These are phyloP conservation scores for Myathropa florea DNA, from an alignment of 2,888 invertebrate genomes.

Conservation along the genomic window DNA sequence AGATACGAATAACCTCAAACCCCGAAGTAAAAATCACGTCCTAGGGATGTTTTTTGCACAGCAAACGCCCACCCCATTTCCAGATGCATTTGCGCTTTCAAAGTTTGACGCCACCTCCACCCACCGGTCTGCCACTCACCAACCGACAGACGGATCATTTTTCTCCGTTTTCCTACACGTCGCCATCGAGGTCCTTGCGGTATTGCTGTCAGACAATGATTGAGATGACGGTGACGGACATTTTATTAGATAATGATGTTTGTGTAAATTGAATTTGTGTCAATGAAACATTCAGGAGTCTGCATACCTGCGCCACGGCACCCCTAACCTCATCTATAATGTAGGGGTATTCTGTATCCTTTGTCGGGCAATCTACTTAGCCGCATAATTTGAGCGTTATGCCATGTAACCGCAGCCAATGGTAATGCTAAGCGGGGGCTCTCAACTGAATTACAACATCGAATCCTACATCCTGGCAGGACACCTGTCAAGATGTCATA, in stretches of 20 bases:
- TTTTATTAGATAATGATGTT: slow-evolving; percentile 52
- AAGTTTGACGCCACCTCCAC: not conserved
- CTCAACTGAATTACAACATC: slow-evolving; percentile 60
- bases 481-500: slow-evolving; percentile 65
- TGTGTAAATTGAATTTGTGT: slow-evolving; percentile 53
- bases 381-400: slow-evolving; percentile 32
- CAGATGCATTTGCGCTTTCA: slow-evolving; percentile 30
- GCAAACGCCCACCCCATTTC: not conserved
- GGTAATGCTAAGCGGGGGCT: slow-evolving; percentile 14
- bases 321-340: not conserved
- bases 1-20: not conserved
- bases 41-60: slow-evolving; percentile 21
- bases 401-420: slow-evolving; percentile 10
- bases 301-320: not conserved
- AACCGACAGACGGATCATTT: slow-evolving; percentile 17
- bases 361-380: slow-evolving; percentile 5
- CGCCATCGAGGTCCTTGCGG: slow-evolving; percentile 13
- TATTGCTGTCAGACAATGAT: slow-evolving; percentile 28
- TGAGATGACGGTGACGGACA: slow-evolving; percentile 52
- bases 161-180: not conserved
- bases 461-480: slow-evolving; percentile 25
- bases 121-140: not conserved
- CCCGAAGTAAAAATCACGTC: slow-evolving; percentile 35
- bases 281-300: not conserved
- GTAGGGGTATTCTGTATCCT: not conserved